These are phyloP conservation scores for Pseudopleuronectes americanus DNA, from an alignment of 2,797 vertebrate genomes.

Conservation along the genomic window DNA sequence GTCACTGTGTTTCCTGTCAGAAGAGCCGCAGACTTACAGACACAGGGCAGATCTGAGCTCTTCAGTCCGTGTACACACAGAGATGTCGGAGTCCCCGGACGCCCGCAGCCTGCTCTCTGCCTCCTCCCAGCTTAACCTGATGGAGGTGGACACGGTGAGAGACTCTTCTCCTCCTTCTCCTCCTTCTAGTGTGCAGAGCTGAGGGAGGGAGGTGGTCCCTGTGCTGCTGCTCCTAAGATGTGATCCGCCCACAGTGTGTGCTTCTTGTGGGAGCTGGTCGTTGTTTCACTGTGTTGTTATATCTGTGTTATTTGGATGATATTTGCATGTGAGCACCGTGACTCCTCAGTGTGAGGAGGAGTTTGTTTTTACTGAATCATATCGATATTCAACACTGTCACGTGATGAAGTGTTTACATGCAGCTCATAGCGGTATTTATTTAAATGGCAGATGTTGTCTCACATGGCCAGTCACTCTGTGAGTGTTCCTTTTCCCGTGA, in stretches of 20 bases:
- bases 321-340: too few relatives aligned
- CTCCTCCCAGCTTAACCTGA: slow-evolving; percentile 83
- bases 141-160: slow-evolving; percentile 83
- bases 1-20: neutral
- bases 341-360: too few relatives aligned
- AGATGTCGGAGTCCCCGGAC: slow-evolving; percentile 84
- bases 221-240: neutral
- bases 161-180: neutral
- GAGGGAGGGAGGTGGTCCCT: neutral
- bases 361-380: too few relatives aligned
- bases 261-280: too few relatives aligned
- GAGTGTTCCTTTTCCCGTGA: too few relatives aligned
- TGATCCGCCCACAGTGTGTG: too few relatives aligned
- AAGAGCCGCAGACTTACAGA: neutral
- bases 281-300: neutral
- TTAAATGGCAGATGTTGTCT: too few relatives aligned
- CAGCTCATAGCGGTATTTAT: too few relatives aligned
- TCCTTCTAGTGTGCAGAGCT: neutral
- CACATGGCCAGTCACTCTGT: too few relatives aligned
- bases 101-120: slow-evolving; percentile 77
- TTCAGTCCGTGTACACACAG: neutral
- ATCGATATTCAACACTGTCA: too few relatives aligned
- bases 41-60: neutral
- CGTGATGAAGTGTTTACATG: too few relatives aligned
- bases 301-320: too few relatives aligned